Conservation (phyloP, 1,140 invertebrate species). For the Asbolus verrucosus region DNA sequence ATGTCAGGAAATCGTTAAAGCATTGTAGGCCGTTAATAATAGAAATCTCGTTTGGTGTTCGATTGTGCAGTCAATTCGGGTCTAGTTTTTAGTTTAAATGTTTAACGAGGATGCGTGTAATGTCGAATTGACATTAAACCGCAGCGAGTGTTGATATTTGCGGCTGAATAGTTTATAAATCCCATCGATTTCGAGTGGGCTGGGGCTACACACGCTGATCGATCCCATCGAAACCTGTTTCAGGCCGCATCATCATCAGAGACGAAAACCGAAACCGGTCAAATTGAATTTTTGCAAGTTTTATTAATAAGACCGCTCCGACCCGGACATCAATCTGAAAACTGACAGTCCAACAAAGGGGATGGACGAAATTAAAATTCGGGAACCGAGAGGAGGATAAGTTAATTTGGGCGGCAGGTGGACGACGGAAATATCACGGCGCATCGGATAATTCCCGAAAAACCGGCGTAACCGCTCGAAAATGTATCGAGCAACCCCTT, state of each 20-base stretch:
- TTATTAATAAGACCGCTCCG: conserved; percentile 29
- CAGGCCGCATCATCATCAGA: conserved; percentile 24
- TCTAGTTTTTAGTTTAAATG: conserved; percentile 58
- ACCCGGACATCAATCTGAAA: conserved; percentile 24
- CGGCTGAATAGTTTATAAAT: conserved; percentile 56
- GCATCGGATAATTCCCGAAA: too few species aligned
- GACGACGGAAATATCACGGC: too few species aligned
- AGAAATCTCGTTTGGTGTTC: conserved; percentile 53
- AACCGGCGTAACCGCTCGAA: too few species aligned
- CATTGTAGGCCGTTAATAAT: conserved; percentile 55
- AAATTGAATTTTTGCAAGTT: conserved; percentile 39
- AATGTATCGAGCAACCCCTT: too few species aligned
- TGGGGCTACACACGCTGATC: conserved; percentile 31
- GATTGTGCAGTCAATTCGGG: conserved; percentile 53
- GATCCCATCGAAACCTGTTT: conserved; percentile 23
- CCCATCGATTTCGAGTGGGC: conserved; percentile 57
- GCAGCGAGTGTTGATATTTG: conserved; percentile 58
- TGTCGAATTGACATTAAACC: conserved; percentile 59
- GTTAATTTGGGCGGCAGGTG: conserved; percentile 16
- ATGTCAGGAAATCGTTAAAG: conserved; percentile 53
- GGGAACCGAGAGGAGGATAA: conserved; percentile 8
- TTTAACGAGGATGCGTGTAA: conserved; percentile 59
- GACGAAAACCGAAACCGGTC: conserved; percentile 23
- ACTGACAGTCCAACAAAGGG: neutral
- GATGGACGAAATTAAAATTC: conserved; percentile 19